Base-by-base conservation (phyloP, 2,113 vertebrate genomes). In the Equus quagga region DNA sequence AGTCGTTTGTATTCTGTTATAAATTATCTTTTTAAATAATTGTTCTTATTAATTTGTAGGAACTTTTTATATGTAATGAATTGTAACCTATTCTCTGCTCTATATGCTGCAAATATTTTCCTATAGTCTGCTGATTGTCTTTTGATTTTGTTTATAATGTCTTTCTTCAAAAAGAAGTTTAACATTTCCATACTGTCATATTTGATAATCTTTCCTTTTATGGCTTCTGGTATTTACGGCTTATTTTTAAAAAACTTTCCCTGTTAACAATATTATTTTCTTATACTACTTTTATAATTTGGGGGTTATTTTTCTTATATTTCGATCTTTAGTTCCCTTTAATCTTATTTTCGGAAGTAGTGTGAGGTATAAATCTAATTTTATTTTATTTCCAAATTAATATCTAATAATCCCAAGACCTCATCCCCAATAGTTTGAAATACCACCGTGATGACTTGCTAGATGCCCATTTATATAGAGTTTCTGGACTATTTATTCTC, bases 331-430 rank as follows among this genome's bases (percentile, higher is more conserved):
- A 88, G 64, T 69, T 70, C 51, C 84, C 17, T 8, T 84, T 24
- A 93, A 75, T 91, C 81, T 96, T 85, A 89, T 49, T 90, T 91
- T 83, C 81, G 24, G 23, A 54, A 44, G 49, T 31, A 12, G 17
- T 54, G 23, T 67, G 10, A 90, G 5, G 26, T 46, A 3, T 90
- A 92, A 73, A 36, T 91, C 64, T 89, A 73, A 88, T 73, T 84
- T 95, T 67, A 87, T 79, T 83, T 95, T 60, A 49, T 94, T 79
- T 96, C 67, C 36, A 94, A 88, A 51, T 92, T 64, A 78, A 88
- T 33, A 54, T 80, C 31, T 90, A 58, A 70, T 88, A 56, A 83
- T 81, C 19, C 17, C 28, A 87, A 87, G 6, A 69, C 28, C 21
- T 82, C 36, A 82, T 91, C 26, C 9, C 70, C 51, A 81, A 33